Evolutionary conservation across 1,140 invertebrate species (phyloP), one percentile per base, ranked within the genome.

Genomic region (Cotesia chilonis): DNA sequence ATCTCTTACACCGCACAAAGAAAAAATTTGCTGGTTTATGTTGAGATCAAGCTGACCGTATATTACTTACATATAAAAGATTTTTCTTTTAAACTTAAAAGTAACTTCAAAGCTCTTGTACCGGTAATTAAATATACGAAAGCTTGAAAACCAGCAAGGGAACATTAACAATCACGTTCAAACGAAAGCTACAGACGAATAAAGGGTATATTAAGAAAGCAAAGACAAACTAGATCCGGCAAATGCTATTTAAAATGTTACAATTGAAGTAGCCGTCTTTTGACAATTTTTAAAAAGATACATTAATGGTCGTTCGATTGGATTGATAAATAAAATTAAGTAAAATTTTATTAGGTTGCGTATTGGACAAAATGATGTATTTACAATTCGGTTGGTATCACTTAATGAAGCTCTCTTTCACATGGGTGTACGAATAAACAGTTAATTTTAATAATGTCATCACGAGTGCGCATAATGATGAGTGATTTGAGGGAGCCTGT

Each of bases 381-480:
- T 63, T 37, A 37, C 35, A 41, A 63, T 41, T 63, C n/a, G 4
- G 60, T 63, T 17, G 28, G 20, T 54, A 68, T 55, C 36, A 38
- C 5, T 68, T 37, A 57, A 68, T 57, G 9, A 55, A 54, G 55
- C n/a, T 68, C 35, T 57, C 67, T 38, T 38, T 14, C 67, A 68
- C 37, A 52, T 35, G 51, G 68, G 20, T 17, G 36, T 28, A 57
- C 9, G 74, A 67, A 77, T 79, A 78, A 79, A 77, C 78, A 80
- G 78, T 80, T 79, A 79, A 79, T 80, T 80, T 76, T 78, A 78
- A 79, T 80, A 77, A 78, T 74, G 68, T 68, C 57, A 36, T 65
- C 72, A 71, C 73, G 75, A 71, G 69, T 68, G 68, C 63, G 76
- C 75, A 71, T 77, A 80, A 80, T 74, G 77, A 80, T 78, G 76